A percentile compares a stretch with the other conserved stretches of the same genome.
These are phyloP conservation scores for Aricia artaxerxes DNA, from an alignment of 2,888 invertebrate species.

Conservation along the genomic window DNA sequence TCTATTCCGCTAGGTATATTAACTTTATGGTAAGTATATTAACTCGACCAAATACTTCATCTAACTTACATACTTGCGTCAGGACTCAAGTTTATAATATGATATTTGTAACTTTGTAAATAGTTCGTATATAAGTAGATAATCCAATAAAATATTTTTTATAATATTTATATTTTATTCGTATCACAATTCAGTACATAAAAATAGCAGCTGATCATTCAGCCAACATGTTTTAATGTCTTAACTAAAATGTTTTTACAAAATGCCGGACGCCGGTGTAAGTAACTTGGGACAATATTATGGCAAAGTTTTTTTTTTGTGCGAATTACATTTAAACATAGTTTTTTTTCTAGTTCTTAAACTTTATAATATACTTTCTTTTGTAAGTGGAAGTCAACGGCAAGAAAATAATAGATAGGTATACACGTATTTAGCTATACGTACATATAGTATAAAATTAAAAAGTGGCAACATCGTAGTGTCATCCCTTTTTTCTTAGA, in stretches of 20 bases:
- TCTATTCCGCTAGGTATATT: no score
- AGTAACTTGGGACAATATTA: not conserved
- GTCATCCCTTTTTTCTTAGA: no score
- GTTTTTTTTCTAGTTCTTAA: not conserved
- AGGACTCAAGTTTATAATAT: no score
- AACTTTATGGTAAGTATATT: no score
- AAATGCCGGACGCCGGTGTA: not conserved
- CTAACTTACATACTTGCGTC: no score
- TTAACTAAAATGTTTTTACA: not conserved
- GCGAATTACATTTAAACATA: not conserved
- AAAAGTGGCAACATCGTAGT: no score
- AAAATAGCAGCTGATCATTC: constrained; percentile 47
- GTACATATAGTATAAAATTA: no score
- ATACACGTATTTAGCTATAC: no score
- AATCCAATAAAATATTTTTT: constrained; percentile 34
- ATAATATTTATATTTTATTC: constrained; percentile 44
- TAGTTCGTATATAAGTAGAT: constrained; percentile 33
- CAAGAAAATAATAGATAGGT: no score
- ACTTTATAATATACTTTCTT: no score
- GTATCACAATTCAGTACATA: constrained; percentile 57
- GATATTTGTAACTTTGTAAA: not conserved
- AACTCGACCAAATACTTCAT: no score
- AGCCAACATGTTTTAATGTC: not conserved
- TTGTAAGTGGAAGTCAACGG: no score
- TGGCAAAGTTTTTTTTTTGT: not conserved